Base-by-base conservation (phyloP, 2,113 vertebrate genomes). In the Acanthisitta chloris region DNA sequence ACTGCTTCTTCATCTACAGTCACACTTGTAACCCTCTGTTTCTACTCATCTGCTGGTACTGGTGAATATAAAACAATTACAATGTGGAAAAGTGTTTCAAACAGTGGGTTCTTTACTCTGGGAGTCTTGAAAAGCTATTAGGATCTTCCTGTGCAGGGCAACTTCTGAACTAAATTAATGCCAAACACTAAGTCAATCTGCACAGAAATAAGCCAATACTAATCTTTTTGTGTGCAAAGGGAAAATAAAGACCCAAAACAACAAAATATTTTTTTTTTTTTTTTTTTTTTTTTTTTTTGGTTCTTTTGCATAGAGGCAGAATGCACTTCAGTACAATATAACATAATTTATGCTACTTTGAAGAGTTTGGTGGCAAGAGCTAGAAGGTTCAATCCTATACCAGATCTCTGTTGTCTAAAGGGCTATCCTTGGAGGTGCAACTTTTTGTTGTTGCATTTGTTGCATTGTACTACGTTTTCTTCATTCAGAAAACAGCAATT, bases 401-500 rank as follows among this genome's bases (percentile, higher is more conserved):
- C 8, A 45, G 2, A 3, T 14, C 3, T 3, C 24, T 51, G 4
- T 12, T 66, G 7, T 23, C 10, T 34, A 38, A 55, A 52, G n/a
- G 4, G 8, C 14, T 6, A 0, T 34, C 17, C 4, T 8, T 52
- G 40, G 11, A 51, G 2, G 4, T 40, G 21, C 2, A 61, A 14
- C 4, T 1, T 14, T 45, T 61, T 58, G 3, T 1, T 14, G 40
- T 61, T 58, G 3, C 4, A 48, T 57, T 36, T 24, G 3, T 42
- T 42, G 1, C 9, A 69, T 78, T 36, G 19, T 5, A 38, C 9
- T 83, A 2, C 43, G 29, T 55, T 43, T 66, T 26, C 25, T 62
- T 11, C 18, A 34, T 23, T 10, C 17, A 52, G 24, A 2, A 79
- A 43, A 82, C 0, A 0, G 6, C 9, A 25, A 21, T 19, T 71